These are phyloP conservation scores for Gastracanthus pulcherrimus DNA, from an alignment of 2,888 invertebrate species.

Conservation along the genomic window DNA sequence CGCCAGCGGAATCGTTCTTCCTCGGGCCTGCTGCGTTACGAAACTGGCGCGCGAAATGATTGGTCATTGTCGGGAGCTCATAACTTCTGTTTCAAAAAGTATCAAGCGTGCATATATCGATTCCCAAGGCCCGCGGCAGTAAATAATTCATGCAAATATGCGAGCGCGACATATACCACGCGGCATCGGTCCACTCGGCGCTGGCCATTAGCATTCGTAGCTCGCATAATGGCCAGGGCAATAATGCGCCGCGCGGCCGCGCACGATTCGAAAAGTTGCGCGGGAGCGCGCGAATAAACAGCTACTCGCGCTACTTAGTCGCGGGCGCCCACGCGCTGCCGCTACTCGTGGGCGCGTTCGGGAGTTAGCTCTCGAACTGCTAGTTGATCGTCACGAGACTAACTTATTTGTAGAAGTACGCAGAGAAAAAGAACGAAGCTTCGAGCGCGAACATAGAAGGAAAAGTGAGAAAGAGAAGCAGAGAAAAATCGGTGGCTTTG, in stretches of 20 bases:
- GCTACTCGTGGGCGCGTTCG: slow-evolving; percentile 63
- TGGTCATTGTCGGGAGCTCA: too few species aligned
- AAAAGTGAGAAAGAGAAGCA: neutral
- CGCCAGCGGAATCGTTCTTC: too few species aligned
- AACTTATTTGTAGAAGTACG: neutral
- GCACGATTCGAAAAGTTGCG: too few species aligned
- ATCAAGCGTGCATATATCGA: neutral
- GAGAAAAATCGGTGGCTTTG: slow-evolving; percentile 13
- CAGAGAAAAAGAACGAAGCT: neutral
- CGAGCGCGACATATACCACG: too few species aligned
- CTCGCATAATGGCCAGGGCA: neutral
- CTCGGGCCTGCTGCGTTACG: too few species aligned
- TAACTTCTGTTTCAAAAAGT: too few species aligned
- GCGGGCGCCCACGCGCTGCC: slow-evolving; percentile 42
- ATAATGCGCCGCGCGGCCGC: neutral
- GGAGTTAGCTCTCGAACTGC: neutral
- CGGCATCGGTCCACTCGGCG: too few species aligned
- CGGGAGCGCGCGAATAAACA: neutral
- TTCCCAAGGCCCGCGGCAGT: neutral
- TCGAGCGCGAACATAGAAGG: neutral
- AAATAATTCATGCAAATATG: too few species aligned
- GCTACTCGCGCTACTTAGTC: slow-evolving; percentile 43
- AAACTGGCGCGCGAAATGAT: too few species aligned
- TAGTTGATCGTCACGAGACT: neutral
- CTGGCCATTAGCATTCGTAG: neutral